Evolutionary conservation across 2,113 vertebrate genomes (phyloP).

Genomic region (Heterotis niloticus): DNA sequence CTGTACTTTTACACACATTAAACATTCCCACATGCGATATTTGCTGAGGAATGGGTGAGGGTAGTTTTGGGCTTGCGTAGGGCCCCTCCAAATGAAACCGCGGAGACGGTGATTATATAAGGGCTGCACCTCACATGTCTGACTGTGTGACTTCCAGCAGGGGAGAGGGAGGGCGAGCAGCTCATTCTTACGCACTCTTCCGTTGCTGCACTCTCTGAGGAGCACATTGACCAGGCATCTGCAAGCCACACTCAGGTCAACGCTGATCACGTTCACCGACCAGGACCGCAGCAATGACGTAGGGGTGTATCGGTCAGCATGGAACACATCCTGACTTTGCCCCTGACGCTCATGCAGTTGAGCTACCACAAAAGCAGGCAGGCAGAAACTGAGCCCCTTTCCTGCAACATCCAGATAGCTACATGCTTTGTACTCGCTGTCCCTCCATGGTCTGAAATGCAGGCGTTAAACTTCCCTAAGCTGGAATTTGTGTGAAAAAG

Average conservation of each 20-base stretch:
- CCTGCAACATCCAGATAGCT: neutral
- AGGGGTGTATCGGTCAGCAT: neutral
- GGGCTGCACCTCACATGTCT: conserved; percentile 66
- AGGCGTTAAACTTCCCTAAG: neutral
- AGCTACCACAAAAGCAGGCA: no score
- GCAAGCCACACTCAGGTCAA: no score
- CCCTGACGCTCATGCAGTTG: neutral
- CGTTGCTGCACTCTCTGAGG: neutral
- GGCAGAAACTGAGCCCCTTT: neutral
- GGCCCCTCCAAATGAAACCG: conserved; percentile 40
- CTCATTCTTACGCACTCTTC: neutral
- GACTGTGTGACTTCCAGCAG: conserved; percentile 69
- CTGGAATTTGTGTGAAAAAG: conserved; percentile 1
- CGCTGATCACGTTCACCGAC: neutral
- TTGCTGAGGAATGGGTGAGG: conserved; percentile 52
- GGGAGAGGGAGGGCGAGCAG: conserved; percentile 22
- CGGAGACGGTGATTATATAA: conserved; percentile 66
- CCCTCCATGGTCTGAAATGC: neutral
- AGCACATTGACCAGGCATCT: neutral
- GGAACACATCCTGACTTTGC: neutral
- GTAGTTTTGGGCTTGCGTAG: no score
- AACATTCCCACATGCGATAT: conserved; percentile 33
- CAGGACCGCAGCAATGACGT: neutral
- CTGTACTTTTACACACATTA: no score
- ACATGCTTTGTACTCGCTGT: neutral